Evolutionary conservation across 2,888 invertebrate species (phyloP).

Genomic region (Caradrina clavipalpis): DNA sequence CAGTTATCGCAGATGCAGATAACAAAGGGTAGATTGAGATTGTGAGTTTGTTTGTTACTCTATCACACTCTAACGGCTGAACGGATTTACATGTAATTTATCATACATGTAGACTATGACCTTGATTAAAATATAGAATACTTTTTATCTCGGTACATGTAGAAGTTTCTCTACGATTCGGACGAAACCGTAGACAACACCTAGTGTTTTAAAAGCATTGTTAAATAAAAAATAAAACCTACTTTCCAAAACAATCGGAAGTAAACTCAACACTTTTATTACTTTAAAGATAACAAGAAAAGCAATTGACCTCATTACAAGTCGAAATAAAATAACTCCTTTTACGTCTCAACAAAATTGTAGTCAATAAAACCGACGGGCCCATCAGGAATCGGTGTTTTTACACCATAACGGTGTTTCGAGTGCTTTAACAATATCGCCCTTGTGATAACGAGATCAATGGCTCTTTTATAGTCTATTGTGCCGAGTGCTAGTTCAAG

Average conservation of each 20-base stretch:
- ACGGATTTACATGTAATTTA: background rate
- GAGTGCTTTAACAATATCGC: conserved; percentile 53
- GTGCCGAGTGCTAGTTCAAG: conserved; percentile 54
- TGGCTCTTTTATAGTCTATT: conserved; percentile 58
- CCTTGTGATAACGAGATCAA: conserved; percentile 65
- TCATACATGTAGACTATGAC: no score
- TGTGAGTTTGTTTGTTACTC: background rate
- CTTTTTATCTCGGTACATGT: background rate
- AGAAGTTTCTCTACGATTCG: background rate
- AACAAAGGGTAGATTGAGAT: no score
- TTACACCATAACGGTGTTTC: conserved; percentile 55
- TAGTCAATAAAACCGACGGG: conserved; percentile 52
- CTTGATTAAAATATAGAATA: background rate
- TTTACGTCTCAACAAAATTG: conserved; percentile 42
- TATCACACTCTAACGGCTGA: no score
- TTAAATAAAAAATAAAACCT: background rate
- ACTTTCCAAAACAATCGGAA: conserved; percentile 34
- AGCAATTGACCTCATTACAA: conserved; percentile 53
- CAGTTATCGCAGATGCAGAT: no score
- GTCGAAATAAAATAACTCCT: conserved; percentile 50
- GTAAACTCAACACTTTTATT: conserved; percentile 35
- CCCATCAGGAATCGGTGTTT: conserved; percentile 55
- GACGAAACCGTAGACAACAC: background rate
- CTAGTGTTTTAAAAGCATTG: background rate
- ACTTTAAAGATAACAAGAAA: conserved; percentile 39